Percentiles rank a stretch among this genome's conserved stretches.
Evolutionary conservation across 1,140 invertebrate genomes (phyloP).

Genomic region (Stegodyphus dumicola): DNA sequence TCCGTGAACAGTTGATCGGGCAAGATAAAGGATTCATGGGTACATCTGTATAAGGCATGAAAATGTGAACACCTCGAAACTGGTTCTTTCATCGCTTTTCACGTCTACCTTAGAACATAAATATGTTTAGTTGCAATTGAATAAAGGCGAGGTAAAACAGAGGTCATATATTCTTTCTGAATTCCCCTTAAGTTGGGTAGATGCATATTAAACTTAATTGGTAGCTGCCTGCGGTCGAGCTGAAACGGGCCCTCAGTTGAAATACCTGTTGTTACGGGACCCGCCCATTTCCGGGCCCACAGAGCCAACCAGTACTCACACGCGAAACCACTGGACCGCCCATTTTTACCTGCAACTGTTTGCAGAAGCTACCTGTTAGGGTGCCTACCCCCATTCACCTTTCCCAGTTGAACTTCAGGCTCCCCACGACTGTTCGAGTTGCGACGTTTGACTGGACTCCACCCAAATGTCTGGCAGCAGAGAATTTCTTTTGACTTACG

Average conservation of each 20-base stretch:
- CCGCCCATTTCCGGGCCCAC: slow-evolving; percentile 49
- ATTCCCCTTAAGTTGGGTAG: not conserved
- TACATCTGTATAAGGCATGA: not conserved
- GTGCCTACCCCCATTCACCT: not conserved
- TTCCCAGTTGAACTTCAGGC: not conserved
- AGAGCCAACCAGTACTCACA: slow-evolving; percentile 44
- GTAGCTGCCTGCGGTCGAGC: slow-evolving; percentile 23
- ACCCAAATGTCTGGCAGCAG: not conserved
- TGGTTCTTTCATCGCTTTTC: not conserved
- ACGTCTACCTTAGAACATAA: not conserved
- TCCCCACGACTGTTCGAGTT: not conserved
- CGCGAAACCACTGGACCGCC: slow-evolving; percentile 28
- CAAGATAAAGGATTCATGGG: not conserved
- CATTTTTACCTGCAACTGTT: slow-evolving; percentile 44
- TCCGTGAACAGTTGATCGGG: not conserved
- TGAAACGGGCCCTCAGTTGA: slow-evolving; percentile 29
- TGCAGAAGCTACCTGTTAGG: slow-evolving; percentile 20
- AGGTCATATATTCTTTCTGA: not conserved
- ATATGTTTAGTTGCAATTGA: not conserved
- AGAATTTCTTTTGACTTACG: too few relatives aligned
- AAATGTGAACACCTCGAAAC: not conserved
- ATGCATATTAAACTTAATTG: slow-evolving; percentile 29
- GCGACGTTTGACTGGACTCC: not conserved
- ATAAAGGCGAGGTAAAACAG: not conserved
- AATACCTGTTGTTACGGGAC: slow-evolving; percentile 42